These are phyloP conservation scores for Acipenser ruthenus DNA, from an alignment of 2,797 vertebrate genomes.

Conservation along the genomic window DNA sequence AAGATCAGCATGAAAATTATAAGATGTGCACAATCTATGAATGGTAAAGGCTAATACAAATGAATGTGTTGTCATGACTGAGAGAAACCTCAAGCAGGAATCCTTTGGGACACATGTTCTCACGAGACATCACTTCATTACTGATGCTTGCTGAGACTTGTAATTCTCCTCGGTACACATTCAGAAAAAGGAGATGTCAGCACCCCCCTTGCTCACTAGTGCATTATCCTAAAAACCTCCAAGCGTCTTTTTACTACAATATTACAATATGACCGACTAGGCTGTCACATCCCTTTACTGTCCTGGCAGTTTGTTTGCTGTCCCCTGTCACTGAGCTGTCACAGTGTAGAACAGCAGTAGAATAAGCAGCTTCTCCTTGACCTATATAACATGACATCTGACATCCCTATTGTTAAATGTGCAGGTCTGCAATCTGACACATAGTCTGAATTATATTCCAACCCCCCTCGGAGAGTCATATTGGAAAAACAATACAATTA, in stretches of 20 bases:
- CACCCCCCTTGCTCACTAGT: conserved; percentile 21
- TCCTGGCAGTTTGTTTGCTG: conserved; percentile 18
- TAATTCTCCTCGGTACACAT: conserved; percentile 30
- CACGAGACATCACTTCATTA: conserved; percentile 19
- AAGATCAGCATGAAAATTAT: neutral
- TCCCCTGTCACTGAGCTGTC: conserved; percentile 22
- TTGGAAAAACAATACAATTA: too few species aligned
- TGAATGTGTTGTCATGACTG: conserved; percentile 17
- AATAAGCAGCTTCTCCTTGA: conserved; percentile 24
- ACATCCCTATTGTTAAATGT: conserved; percentile 1
- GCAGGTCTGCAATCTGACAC: conserved; percentile 1
- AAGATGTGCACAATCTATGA: neutral
- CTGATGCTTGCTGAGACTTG: conserved; percentile 20
- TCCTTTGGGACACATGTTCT: conserved; percentile 14
- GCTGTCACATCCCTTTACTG: conserved; percentile 17
- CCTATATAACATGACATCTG: conserved; percentile 14
- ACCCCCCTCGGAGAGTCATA: neutral
- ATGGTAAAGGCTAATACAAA: neutral
- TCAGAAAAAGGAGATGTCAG: conserved; percentile 20
- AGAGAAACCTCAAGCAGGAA: conserved; percentile 13
- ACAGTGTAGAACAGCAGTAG: conserved; percentile 14
- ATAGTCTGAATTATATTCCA: neutral
- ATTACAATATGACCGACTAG: conserved; percentile 23
- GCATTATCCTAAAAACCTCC: conserved; percentile 22
- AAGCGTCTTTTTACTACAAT: conserved; percentile 13